A percentile compares a stretch with the other conserved stretches of the same genome.
Conservation (phyloP, 2,888 invertebrate species). For the Drosophila cracens region DNA sequence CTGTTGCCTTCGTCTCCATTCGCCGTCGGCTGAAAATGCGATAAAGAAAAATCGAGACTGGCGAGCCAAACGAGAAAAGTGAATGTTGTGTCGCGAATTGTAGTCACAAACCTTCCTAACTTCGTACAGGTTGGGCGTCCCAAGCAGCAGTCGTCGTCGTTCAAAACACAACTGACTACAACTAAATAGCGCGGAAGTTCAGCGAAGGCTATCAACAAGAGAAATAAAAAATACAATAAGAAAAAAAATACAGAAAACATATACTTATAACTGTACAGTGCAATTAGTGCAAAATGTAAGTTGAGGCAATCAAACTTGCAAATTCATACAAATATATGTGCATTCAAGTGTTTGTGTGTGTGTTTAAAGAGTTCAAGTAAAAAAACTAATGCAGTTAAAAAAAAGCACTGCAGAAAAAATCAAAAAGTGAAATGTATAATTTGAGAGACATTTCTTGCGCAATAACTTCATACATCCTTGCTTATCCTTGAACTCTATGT, state of each 20-base stretch:
- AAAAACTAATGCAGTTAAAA: constrained; percentile 14
- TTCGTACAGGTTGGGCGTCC: constrained; percentile 81
- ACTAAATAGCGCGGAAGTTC: constrained; percentile 41
- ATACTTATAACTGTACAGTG: constrained; percentile 66
- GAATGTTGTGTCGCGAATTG: constrained; percentile 75
- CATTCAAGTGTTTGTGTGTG: background rate
- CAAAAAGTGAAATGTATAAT: constrained; percentile 37
- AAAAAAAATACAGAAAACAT: constrained; percentile 21
- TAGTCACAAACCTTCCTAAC: constrained; percentile 82
- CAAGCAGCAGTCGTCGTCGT: constrained; percentile 52
- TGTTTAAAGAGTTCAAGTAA: constrained; percentile 11
- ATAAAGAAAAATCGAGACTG: constrained; percentile 80
- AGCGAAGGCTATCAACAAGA: constrained; percentile 35
- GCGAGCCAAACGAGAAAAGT: constrained; percentile 77
- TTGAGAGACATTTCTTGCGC: constrained; percentile 42
- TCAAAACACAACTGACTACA: constrained; percentile 39
- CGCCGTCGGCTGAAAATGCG: constrained; percentile 63
- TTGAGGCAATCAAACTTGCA: constrained; percentile 29
- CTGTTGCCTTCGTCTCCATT: constrained; percentile 17
- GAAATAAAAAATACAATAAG: constrained; percentile 36
- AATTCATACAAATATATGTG: constrained; percentile 3
- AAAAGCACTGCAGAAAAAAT: constrained; percentile 17
- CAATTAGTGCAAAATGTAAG: constrained; percentile 65
- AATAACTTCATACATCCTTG: constrained; percentile 28
- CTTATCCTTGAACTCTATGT: constrained; percentile 58